Evolutionary conservation across 2,113 vertebrate species (phyloP).

Genomic region (Rhizomys pruinosus): DNA sequence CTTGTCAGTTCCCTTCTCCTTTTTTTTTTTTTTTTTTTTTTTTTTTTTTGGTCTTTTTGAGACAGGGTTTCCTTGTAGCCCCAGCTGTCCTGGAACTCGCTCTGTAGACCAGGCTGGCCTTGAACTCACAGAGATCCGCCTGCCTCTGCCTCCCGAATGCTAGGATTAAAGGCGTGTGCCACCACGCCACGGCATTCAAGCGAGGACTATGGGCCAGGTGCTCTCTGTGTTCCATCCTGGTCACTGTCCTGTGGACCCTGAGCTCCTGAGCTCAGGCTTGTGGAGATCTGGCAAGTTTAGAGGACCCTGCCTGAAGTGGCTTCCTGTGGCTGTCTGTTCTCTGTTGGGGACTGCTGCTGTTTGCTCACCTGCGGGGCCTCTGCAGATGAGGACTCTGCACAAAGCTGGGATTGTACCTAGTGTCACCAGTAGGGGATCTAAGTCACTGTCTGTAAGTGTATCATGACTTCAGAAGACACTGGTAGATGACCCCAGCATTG

Average conservation of each 20-base stretch:
- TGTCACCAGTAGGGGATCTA: constrained; percentile 13
- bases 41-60: too few relatives aligned
- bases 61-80: too few relatives aligned
- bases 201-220: not conserved
- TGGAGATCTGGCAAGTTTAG: not conserved
- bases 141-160: too few relatives aligned
- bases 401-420: not conserved
- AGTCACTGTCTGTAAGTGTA: not conserved
- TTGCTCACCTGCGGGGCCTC: not conserved
- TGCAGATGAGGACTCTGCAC: not conserved
- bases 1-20: not conserved
- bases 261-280: not conserved
- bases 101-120: too few relatives aligned
- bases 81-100: too few relatives aligned
- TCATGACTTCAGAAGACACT: constrained; percentile 6
- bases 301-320: not conserved
- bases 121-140: too few relatives aligned
- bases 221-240: too few relatives aligned
- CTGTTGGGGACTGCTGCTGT: not conserved
- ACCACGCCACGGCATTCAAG: too few relatives aligned
- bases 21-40: too few relatives aligned
- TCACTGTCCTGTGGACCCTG: not conserved
- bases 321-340: constrained; percentile 28
- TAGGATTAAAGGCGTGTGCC: too few relatives aligned
- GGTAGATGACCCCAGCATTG: not conserved